phyloP scores from a whole-genome alignment of 2,888 invertebrate genomes.

The Drosophila merina region DNA sequence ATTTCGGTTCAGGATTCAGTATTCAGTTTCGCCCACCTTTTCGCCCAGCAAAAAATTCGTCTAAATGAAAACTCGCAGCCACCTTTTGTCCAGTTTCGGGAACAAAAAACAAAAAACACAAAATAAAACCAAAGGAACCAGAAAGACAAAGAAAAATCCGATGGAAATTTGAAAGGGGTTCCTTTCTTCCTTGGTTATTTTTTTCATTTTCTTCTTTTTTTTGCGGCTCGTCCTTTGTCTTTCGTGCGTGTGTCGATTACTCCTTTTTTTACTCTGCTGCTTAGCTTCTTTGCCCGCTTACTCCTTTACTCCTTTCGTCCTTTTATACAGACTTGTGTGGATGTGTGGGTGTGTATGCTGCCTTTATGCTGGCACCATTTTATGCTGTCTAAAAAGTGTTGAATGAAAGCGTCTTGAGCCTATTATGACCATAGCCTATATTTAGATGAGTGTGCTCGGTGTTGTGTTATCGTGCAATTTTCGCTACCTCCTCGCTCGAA shows the following conservation, averaged over 20 bases:
- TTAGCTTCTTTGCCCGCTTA: slow-evolving; percentile 12
- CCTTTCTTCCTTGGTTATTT: neutral
- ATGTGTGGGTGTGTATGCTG: slow-evolving; percentile 23
- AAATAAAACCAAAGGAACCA: neutral
- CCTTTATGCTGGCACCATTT: slow-evolving; percentile 72
- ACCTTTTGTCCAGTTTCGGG: slow-evolving; percentile 35
- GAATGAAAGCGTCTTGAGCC: slow-evolving; percentile 76
- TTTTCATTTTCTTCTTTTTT: slow-evolving; percentile 18
- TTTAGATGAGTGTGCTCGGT: slow-evolving; percentile 34
- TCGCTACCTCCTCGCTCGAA: slow-evolving; percentile 39
- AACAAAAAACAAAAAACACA: neutral
- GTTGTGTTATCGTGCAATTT: slow-evolving; percentile 67
- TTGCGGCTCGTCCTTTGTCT: slow-evolving; percentile 54
- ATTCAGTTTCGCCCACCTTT: slow-evolving; percentile 19
- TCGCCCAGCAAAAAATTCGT: slow-evolving; percentile 29
- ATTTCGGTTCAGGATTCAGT: slow-evolving; percentile 13
- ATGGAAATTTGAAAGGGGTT: slow-evolving; percentile 41
- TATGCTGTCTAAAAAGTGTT: slow-evolving; percentile 72
- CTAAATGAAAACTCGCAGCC: slow-evolving; percentile 37
- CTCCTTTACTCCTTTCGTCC: slow-evolving; percentile 7
- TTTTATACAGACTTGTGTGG: slow-evolving; percentile 11
- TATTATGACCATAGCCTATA: slow-evolving; percentile 58
- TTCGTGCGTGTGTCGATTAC: slow-evolving; percentile 60
- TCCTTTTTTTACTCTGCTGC: slow-evolving; percentile 30
- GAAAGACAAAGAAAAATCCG: slow-evolving; percentile 37